phyloP scores from a whole-genome alignment of 2,797 vertebrate genomes.

The Sebastes ruberrimus region DNA sequence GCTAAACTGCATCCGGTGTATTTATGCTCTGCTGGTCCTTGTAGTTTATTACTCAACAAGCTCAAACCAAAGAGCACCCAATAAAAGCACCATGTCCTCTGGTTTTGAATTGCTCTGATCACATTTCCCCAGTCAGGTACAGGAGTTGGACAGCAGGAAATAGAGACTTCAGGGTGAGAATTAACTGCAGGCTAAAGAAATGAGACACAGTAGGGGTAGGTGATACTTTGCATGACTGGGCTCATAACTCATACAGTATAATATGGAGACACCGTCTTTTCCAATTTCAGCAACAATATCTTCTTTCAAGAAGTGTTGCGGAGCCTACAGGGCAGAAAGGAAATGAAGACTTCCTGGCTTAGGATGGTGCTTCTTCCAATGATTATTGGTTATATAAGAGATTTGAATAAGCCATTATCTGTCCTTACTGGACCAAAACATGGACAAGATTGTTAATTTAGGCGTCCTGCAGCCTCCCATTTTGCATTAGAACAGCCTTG shows the following conservation, averaged over 20 bases:
- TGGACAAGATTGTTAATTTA: not conserved
- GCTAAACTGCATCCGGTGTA: not conserved
- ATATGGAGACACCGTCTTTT: not conserved
- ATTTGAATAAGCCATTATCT: not conserved
- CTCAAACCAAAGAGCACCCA: not conserved
- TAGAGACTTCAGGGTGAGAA: conserved; percentile 32
- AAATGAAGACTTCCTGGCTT: conserved; percentile 14
- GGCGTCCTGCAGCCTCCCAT: not conserved
- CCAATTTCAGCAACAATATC: not conserved
- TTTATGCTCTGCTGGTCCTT: not conserved
- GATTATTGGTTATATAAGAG: not conserved
- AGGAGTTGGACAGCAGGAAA: conserved; percentile 5
- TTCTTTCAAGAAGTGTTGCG: not conserved
- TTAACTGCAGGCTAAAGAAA: conserved; percentile 5
- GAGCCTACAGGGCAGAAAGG: not conserved
- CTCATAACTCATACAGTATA: not conserved
- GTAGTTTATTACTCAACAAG: not conserved
- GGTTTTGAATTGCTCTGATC: conserved; percentile 9
- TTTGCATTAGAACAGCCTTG: not conserved
- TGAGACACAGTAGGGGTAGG: not conserved
- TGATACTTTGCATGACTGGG: not conserved
- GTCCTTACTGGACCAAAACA: not conserved
- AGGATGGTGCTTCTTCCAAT: not conserved
- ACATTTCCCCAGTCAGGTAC: conserved; percentile 49
- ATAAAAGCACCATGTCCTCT: not conserved